Evolutionary conservation across 2,113 vertebrate species (phyloP), one percentile per base, ranked within the genome.

Genomic region (Cyanoramphus novaezelandiae): DNA sequence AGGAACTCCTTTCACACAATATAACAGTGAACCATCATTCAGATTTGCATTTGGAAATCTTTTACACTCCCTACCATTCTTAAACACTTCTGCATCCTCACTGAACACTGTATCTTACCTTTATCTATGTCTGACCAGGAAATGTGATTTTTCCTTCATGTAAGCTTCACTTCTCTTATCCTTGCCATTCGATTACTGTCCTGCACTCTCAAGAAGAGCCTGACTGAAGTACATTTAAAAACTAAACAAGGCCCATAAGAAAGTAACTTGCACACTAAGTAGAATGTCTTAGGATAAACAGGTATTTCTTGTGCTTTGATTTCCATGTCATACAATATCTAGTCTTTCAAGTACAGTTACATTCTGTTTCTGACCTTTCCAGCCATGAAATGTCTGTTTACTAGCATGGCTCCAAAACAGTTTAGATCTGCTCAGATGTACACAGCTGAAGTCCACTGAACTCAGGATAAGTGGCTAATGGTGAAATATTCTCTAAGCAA

Each of bases 221-320:
- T n/a, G 43, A 47, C 53, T 67, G 46, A 84, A 82, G 25, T 39
- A 35, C 80, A 49, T 13, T 13, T 31, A 37, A 55, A 71, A 72
- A 20, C 10, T 16, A 19, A 83, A 90, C 46, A 11, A 13, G 17
- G 33, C 41, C 43, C 47, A n/a, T 35, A n/a, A 71, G 29, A 35
- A 8, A 77, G 11, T 13, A 46, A 44, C 13, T 46, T 44, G 46
- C 28, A 81, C 37, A 19, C 23, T 7, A 24, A 50, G 27, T 5
- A 71, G 50, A 49, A 50, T 29, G 12, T 14, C 23, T 21, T 8
- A 50, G 35, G 10, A 71, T 62, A 63, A 91, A 50, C 16, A 49
- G 0, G 0, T 5, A 46, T 21, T 47, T 11, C 4, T 53, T 0
- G 0, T 31, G 50, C 19, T 57, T 50, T 70, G 23, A 44, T 18